Base-by-base conservation (phyloP, 2,888 invertebrate species). In the Mythimna pallens region DNA sequence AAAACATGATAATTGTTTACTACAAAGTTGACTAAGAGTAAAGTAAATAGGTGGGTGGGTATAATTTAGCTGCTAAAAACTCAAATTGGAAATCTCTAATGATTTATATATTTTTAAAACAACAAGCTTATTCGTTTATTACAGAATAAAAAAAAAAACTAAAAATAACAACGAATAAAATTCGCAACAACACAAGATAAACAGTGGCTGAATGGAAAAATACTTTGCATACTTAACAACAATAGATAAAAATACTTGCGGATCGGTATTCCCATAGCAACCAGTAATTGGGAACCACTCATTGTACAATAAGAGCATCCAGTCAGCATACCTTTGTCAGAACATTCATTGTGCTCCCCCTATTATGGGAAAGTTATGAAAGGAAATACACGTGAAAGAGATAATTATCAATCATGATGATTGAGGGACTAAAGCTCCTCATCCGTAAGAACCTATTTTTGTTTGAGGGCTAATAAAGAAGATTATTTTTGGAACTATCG, bases 231-330 rank as follows among this genome's bases (percentile, higher is more conserved):
- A 65, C 59, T 67, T 50, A 30, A 47, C 57, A 71, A 86, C 80
- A 79, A 83, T 65, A 74, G 79, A 78, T 57, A 63, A 52, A 47
- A 80, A 85, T 70, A 62, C 78, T 73, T 59, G 72, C 69, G 69
- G 74, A 74, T 78, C 74, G 70, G 65, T 76, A 72, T 82, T 82
- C 74, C 71, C 65, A 63, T 65, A 67, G 77, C 66, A 81, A 78
- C 77, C 79, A 66, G 80, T 87, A 87, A 88, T 87, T 86, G 88
- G 86, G 69, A 84, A 82, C 73, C 73, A 79, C 80, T 81, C 78
- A 70, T 73, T 77, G 78, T 74, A 82, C 83, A 82, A 84, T 80
- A 80, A 76, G 65, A 82, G 74, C 82, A 77, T 66, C 71, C 54
- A 70, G 59, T 36, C 65, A 76, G 63, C 66, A 67, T 58, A 76